Conservation (phyloP, 2,113 vertebrate genomes). For the Cheilinus undulatus region DNA sequence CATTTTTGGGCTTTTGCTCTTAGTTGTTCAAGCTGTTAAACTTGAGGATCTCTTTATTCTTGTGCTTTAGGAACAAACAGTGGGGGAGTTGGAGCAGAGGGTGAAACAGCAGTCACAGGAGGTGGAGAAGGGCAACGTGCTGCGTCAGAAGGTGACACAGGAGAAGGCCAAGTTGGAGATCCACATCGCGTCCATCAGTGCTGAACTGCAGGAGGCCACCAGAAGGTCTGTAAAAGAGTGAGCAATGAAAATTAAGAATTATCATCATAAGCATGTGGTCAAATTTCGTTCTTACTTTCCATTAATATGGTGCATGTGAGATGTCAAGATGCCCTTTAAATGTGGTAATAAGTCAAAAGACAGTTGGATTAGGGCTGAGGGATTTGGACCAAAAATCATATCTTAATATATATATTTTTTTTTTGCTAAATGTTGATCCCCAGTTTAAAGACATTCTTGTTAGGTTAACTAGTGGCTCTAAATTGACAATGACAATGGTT, state of each 20-base stretch:
- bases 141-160: slow-evolving; percentile 88
- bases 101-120: slow-evolving; percentile 91
- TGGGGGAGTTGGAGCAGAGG: slow-evolving; percentile 88
- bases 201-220: slow-evolving; percentile 89
- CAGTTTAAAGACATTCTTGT: too few species aligned
- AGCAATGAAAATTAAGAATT: neutral
- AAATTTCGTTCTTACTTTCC: neutral
- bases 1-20: too few species aligned
- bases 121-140: slow-evolving; percentile 87
- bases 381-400: too few species aligned
- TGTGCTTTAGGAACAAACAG: slow-evolving; percentile 85
- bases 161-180: slow-evolving; percentile 91
- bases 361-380: too few species aligned
- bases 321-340: too few species aligned
- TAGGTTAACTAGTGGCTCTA: too few species aligned
- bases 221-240: slow-evolving; percentile 80
- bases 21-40: too few species aligned
- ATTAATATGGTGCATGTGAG: too few species aligned
- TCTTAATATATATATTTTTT: too few species aligned
- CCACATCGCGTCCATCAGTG: slow-evolving; percentile 79
- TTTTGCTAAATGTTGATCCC: too few species aligned
- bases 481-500: too few species aligned
- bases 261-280: neutral
- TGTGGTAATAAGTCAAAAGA: too few species aligned
- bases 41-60: slow-evolving; percentile 16